phyloP scores from a whole-genome alignment of 2,888 invertebrate species.

The Julus scanicus region DNA sequence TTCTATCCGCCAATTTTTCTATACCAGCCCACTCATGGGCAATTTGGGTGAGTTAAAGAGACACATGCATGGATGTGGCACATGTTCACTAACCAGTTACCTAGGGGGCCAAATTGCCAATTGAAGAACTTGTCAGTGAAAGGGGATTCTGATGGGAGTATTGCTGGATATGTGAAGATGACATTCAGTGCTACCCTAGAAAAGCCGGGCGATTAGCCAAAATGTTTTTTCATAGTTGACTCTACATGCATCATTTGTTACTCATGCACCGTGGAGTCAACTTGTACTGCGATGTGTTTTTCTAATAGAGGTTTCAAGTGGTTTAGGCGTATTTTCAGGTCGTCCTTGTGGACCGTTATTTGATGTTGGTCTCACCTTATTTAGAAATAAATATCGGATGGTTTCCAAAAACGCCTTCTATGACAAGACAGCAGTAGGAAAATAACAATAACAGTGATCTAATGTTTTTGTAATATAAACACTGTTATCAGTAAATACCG shows the following conservation, averaged over 20 bases:
- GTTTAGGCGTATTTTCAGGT: not conserved
- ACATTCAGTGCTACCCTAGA: slow-evolving; percentile 43
- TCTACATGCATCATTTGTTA: not conserved
- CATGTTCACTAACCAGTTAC: not conserved
- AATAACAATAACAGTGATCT: not conserved
- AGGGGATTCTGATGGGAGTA: not conserved
- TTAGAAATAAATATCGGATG: not conserved
- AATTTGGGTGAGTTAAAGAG: slow-evolving; percentile 8
- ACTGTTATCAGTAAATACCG: no score
- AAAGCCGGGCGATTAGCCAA: slow-evolving; percentile 41
- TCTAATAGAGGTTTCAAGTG: not conserved
- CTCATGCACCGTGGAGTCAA: not conserved
- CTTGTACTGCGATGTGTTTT: not conserved
- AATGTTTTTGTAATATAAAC: not conserved
- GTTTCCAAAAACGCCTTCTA: not conserved
- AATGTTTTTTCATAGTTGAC: not conserved
- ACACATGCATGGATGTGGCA: not conserved
- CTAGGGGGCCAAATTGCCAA: not conserved
- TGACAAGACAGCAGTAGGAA: not conserved
- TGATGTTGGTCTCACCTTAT: not conserved
- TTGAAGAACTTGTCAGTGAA: not conserved
- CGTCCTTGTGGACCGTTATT: not conserved
- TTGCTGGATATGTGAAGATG: not conserved
- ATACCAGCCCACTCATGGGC: slow-evolving; percentile 76
- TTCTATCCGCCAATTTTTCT: slow-evolving; percentile 76